Evolutionary conservation across 2,888 invertebrate species (phyloP).

Genomic region (Cosmopolites sordidus): DNA sequence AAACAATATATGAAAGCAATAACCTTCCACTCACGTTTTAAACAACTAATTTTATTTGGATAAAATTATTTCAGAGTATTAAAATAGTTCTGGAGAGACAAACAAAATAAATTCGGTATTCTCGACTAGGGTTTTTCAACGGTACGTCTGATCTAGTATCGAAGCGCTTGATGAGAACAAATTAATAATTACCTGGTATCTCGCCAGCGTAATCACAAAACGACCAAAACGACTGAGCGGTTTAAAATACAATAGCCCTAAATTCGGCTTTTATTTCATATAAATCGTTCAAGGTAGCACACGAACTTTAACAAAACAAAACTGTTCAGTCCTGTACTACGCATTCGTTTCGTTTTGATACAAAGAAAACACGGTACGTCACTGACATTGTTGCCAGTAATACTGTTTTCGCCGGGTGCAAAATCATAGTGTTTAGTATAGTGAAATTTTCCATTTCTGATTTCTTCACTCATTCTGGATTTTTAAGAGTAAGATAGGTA

Average conservation of each 20-base stretch:
- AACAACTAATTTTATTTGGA: no score
- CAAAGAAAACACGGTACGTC: constrained; percentile 8
- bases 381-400: constrained; percentile 13
- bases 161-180: not conserved
- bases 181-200: constrained; percentile 45
- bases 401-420: constrained; percentile 1
- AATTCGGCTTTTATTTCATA: constrained; percentile 12
- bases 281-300: constrained; percentile 15
- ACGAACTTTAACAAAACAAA: constrained; percentile 17
- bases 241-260: constrained; percentile 18
- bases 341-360: constrained; percentile 8
- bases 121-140: no score
- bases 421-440: not conserved
- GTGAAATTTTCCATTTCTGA: not conserved
- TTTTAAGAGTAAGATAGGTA: no score
- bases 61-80: no score
- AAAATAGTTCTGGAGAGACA: no score
- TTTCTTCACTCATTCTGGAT: no score
- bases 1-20: not conserved
- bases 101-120: no score
- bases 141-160: no score
- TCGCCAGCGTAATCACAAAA: constrained; percentile 50
- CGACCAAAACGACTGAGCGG: constrained; percentile 28
- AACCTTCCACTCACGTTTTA: no score
- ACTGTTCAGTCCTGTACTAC: constrained; percentile 14